Percentiles rank a stretch among this genome's conserved stretches.
These are phyloP conservation scores for Drosophila nasuta DNA, from an alignment of 1,140 invertebrate genomes.

Conservation along the genomic window DNA sequence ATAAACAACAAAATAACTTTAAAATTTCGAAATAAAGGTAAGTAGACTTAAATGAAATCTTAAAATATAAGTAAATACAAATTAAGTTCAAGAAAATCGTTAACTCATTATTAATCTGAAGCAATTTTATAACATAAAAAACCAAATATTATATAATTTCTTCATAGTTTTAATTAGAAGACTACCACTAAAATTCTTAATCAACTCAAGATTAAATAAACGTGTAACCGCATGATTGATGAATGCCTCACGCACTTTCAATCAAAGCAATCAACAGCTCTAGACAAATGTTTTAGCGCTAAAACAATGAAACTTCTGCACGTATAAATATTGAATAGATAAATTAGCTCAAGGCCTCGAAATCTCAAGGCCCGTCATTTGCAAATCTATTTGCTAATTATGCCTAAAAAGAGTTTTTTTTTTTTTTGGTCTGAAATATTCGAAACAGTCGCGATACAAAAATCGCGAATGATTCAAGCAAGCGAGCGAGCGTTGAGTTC, in stretches of 20 bases:
- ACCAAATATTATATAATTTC: no score
- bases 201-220: not conserved
- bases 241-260: conserved; percentile 16
- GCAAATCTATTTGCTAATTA: conserved; percentile 81
- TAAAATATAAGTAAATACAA: no score
- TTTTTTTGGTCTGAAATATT: not conserved
- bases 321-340: conserved; percentile 4
- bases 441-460: not conserved
- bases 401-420: conserved; percentile 28
- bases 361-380: conserved; percentile 68
- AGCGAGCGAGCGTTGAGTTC: not conserved
- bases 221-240: not conserved
- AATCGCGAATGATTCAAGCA: conserved; percentile 28
- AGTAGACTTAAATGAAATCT: no score
- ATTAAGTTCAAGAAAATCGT: no score
- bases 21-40: no score
- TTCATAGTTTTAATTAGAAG: not conserved
- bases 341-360: conserved; percentile 69
- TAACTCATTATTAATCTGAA: no score
- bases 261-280: conserved; percentile 18
- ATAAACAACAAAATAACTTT: no score
- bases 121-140: no score
- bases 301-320: conserved; percentile 26
- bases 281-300: conserved; percentile 21
- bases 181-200: not conserved